Evolutionary conservation across 2,113 vertebrate genomes (phyloP), one percentile per base, ranked within the genome.

Genomic region (Hipposideros armiger): DNA sequence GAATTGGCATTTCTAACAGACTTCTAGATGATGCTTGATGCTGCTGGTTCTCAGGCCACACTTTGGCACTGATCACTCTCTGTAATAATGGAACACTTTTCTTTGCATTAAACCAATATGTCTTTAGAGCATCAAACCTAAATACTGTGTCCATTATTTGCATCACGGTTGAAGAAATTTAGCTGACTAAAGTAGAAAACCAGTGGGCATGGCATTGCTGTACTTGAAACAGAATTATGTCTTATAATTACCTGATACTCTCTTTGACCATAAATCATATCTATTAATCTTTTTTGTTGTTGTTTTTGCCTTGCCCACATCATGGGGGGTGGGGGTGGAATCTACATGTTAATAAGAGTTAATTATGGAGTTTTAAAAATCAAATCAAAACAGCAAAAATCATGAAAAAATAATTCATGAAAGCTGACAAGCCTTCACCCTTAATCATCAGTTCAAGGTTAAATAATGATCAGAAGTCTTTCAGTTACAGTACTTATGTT

Each of bases 391-490:
- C 72, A 91, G 74, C 87, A 94, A 94, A 97, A 97, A 96, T 90
- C 91, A 96, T 30, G 87, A 98, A 96, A 91, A 97, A 86, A 50
- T 82, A 96, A 95, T 91, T 94, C 82, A 91, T 81, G 82, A 95
- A 94, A 82, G 67, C 93, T 92, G 82, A 97, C 82, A 97, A 97
- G 92, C 24, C 94, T 95, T 92, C 83, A 52, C 84, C 92, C 92
- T 93, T 93, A 97, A 97, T 97, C 96, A 97, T 88, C 84, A 97
- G 93, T 84, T 95, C 93, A 93, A 97, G 97, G 97, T 97, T 98
- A 97, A 97, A 97, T 97, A 97, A 47, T 96, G 89, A 95, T 96
- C 92, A 88, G 95, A 95, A 95, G 96, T 96, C 90, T 97, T 96
- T 96, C 85, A 73, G 72, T 64, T 73, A 67, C 96, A 97, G 90